Percentiles rank a stretch among this genome's conserved stretches.
These are phyloP conservation scores for Diaperis boleti DNA, from an alignment of 2,888 invertebrate species.

Conservation along the genomic window DNA sequence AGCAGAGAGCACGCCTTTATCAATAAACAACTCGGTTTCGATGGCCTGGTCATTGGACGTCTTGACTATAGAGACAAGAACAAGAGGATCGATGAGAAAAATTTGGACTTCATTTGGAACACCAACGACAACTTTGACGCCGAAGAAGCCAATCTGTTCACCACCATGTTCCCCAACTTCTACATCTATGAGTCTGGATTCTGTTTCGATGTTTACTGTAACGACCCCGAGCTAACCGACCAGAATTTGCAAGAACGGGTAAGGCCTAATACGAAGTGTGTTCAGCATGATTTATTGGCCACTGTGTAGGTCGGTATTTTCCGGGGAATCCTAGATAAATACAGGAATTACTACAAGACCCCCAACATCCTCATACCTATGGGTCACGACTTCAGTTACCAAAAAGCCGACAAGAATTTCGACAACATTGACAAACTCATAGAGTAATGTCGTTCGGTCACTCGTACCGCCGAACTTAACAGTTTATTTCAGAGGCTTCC, in stretches of 20 bases:
- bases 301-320: constrained; percentile 17
- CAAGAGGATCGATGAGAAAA: constrained; percentile 68
- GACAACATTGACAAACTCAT: constrained; percentile 72
- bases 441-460: no score
- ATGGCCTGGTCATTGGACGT: constrained; percentile 85
- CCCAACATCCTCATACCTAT: constrained; percentile 75
- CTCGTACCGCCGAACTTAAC: no score
- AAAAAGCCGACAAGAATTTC: constrained; percentile 71
- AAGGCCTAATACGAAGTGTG: no score
- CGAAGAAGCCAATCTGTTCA: constrained; percentile 17
- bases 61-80: constrained; percentile 85
- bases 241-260: no score
- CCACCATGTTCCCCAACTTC: constrained; percentile 40
- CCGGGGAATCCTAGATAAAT: constrained; percentile 57
- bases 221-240: neutral
- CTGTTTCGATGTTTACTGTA: constrained; percentile 74
- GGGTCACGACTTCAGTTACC: constrained; percentile 77
- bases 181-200: constrained; percentile 62
- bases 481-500: constrained; percentile 43
- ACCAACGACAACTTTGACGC: constrained; percentile 76
- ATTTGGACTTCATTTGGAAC: constrained; percentile 85
- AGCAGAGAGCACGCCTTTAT: constrained; percentile 84
- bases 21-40: constrained; percentile 84
- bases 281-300: no score
- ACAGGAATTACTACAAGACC: constrained; percentile 66